Evolutionary conservation across 1,140 invertebrate species (phyloP), one percentile per base, ranked within the genome.

Genomic region (Choristoneura fumiferana): DNA sequence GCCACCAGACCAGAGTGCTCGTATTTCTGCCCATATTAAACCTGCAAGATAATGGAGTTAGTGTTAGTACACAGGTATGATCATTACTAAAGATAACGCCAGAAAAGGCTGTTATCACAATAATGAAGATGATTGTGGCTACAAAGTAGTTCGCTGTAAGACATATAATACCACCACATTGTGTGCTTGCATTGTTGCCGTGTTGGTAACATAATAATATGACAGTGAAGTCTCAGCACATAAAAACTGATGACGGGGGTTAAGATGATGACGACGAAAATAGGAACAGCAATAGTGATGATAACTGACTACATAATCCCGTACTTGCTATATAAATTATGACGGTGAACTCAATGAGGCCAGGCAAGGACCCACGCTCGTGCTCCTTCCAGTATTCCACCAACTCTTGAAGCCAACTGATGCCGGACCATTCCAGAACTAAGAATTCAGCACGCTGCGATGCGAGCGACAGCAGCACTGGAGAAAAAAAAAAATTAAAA

Each of bases 11-110:
- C 97, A 98, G 10, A 99, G 87, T 17, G 96, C 91, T 73, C 95
- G 93, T 38, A 98, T 94, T 91, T 99, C 98, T 6, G 93, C 93
- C 91, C 95, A 96, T 39, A 99, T 94, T 65, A 98, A 92, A 88
- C 97, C 97, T 98, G 73, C 6, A 84, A 71, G 83, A 52, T 56
- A 34, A 58, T 43, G 4, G 17, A n/a, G n/a, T n/a, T n/a, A n/a
- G n/a, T n/a, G n/a, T n/a, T n/a, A n/a, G n/a, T n/a, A n/a, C n/a
- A n/a, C n/a, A n/a, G n/a, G n/a, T n/a, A n/a, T n/a, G n/a, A n/a
- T n/a, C n/a, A n/a, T n/a, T n/a, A n/a, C n/a, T n/a, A n/a, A n/a
- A n/a, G n/a, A n/a, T n/a, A n/a, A n/a, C n/a, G n/a, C n/a, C n/a
- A n/a, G n/a, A n/a, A n/a, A n/a, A n/a, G n/a, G n/a, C n/a, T n/a